Base-by-base conservation (phyloP, 2,888 invertebrate species). In the Pherbina coryleti region DNA sequence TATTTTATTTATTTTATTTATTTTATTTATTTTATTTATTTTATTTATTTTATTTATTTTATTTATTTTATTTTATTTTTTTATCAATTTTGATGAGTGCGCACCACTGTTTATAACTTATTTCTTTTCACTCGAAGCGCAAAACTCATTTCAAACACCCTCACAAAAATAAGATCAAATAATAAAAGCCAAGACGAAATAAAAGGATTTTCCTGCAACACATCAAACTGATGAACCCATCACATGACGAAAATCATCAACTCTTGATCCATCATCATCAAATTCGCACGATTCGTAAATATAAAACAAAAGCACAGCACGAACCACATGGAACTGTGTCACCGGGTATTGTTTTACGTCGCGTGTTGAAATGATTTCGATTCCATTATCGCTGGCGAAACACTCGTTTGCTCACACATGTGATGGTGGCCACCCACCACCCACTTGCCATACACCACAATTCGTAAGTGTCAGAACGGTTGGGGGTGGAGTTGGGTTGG, bases 361-460 rank as follows among this genome's bases (percentile, higher is more conserved):
- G 67, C 53, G 34, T 44, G 71, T 53, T 31, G 55, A 72, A 75
- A 64, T 85, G 82, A 85, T 86, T 86, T 83, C 67, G 70, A 71
- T 74, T 76, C 67, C 73, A 67, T 75, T 62, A 49, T 76, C 72
- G 51, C 51, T 22, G 28, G 34, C 34, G 11, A 49, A 37, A 44
- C 74, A 60, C 67, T 67, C 73, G 28, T 34, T 55, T 57, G 57
- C 19, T n/a, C 44, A 44, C 55, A 51, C 57, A 51, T 44, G 14
- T 44, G 44, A 2, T 44, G 11, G 14, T 44, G 14, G 7, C 66
- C 34, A 57, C 60, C 14, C 77, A 78, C 51, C 57, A 1, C 8
- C 34, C 17, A 55, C 9, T 17, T 14, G 19, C 28, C 62, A n/a
- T n/a, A n/a, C n/a, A 14, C 53, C 22, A n/a, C 49, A 34, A 44